Evolutionary conservation across 2,113 vertebrate genomes (phyloP), one percentile per base, ranked within the genome.

Genomic region (Suricata suricatta): DNA sequence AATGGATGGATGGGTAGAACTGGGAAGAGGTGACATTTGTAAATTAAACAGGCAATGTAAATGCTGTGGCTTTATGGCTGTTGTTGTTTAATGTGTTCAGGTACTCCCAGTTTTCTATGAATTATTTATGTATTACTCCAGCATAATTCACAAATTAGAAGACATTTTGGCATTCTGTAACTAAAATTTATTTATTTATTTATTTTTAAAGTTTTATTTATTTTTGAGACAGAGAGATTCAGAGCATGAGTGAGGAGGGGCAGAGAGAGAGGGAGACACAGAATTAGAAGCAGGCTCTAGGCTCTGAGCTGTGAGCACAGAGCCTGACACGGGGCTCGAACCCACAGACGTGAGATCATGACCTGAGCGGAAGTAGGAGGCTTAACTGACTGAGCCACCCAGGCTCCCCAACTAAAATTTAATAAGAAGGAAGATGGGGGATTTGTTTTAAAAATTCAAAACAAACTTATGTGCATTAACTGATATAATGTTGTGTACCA

Each of bases 71-170:
- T 17, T 94, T 93, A 69, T 16, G 52, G 74, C 23, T 69, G 38
- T 82, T 90, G 41, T 38, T 76, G 79, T 66, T 97, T 54, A 91
- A 69, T 88, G 69, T 44, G 33, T 38, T 71, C 88, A 57, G 27
- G 17, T 69, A 95, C 17, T 35, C 7, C 41, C 23, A 68, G 87
- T 94, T 82, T 97, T 88, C 76, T 54, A 14, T 91, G 69, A 96
- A 88, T 23, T 57, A 54, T 31, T 50, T 41, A 69, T 87, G 33
- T 64, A 64, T 79, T 41, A 87, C 50, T 87, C 57, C 31, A 71
- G 52, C 29, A 76, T 63, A 92, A 69, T 88, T 19, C 2, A 71
- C n/a, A 88, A 77, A 84, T 94, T 29, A 92, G 76, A 91, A 86
- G 66, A 83, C 9, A 71, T 72, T 86, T 31, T 74, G 33, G 47